Conservation (phyloP, 2,888 invertebrate genomes). For the Choreutis nemorana region DNA sequence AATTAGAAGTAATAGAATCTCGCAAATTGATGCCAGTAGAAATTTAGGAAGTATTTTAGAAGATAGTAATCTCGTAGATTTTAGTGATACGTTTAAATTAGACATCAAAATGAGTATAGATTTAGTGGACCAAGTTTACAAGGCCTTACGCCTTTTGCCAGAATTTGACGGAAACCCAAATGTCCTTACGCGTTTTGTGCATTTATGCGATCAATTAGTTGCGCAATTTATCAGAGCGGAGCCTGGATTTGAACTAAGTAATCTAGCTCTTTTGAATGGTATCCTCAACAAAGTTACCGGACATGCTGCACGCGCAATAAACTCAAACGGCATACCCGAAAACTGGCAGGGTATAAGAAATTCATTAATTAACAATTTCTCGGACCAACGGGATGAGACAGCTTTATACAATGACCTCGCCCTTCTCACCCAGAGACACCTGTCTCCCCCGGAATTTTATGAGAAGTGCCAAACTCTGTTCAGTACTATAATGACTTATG, state of each 20-base stretch:
- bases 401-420: slow-evolving; percentile 3
- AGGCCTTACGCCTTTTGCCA: slow-evolving; percentile 9
- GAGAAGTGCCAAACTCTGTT: slow-evolving; percentile 1
- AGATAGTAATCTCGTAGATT: no score
- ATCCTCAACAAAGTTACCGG: slow-evolving; percentile 10
- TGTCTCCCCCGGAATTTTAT: slow-evolving; percentile 9
- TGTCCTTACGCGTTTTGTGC: slow-evolving; percentile 9
- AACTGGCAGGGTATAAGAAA: slow-evolving; percentile 4
- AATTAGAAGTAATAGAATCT: no score
- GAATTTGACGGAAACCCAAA: slow-evolving; percentile 12
- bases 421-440: slow-evolving; percentile 6
- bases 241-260: slow-evolving; percentile 2
- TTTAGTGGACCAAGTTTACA: slow-evolving; percentile 7
- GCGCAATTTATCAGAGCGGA: slow-evolving; percentile 1
- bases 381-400: slow-evolving; percentile 5
- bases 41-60: no score
- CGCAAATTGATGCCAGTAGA: no score
- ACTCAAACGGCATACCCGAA: slow-evolving; percentile 6
- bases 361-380: slow-evolving; percentile 10
- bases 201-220: slow-evolving; percentile 10
- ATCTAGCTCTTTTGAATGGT: slow-evolving; percentile 7
- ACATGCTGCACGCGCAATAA: slow-evolving; percentile 10
- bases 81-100: no score
- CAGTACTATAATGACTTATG: slow-evolving; percentile 4
- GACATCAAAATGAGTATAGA: no score